These are phyloP conservation scores for Ichneumoninae sp. DNA, from an alignment of 2,888 invertebrate species.

Conservation along the genomic window DNA sequence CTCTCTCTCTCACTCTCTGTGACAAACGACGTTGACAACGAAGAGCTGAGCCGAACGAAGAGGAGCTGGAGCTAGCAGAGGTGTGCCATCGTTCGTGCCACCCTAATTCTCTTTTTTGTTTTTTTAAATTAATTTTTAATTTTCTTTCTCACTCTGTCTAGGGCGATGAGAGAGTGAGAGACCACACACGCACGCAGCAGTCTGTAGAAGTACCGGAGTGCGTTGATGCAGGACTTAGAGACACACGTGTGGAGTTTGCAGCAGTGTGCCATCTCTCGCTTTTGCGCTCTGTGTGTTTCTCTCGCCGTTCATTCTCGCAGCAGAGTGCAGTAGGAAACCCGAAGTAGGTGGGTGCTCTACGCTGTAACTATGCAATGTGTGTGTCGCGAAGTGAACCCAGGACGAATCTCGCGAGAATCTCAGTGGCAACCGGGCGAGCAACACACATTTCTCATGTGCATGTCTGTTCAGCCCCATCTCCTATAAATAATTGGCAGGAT, in stretches of 20 bases:
- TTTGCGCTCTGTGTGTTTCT: conserved; percentile 69
- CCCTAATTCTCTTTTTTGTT: conserved; percentile 47
- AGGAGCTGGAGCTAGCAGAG: conserved; percentile 76
- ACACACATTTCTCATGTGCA: conserved; percentile 78
- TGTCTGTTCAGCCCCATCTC: conserved; percentile 83
- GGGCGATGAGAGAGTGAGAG: conserved; percentile 35
- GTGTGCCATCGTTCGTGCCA: conserved; percentile 75
- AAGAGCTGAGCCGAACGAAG: conserved; percentile 77
- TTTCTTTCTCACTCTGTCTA: conserved; percentile 48
- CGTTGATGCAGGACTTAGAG: conserved; percentile 78
- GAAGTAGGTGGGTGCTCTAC: conserved; percentile 82
- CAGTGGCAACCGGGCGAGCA: conserved; percentile 76
- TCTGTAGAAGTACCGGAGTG: conserved; percentile 81
- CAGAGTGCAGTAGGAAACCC: conserved; percentile 83
- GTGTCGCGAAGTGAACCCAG: conserved; percentile 82
- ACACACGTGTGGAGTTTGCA: conserved; percentile 73
- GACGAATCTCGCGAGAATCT: conserved; percentile 83
- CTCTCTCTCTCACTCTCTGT: conserved; percentile 48
- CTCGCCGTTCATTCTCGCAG: conserved; percentile 72
- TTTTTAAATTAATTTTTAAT: conserved; percentile 41
- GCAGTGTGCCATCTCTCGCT: conserved; percentile 71
- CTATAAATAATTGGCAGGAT: conserved; percentile 84
- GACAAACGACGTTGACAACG: conserved; percentile 58
- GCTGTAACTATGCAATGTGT: conserved; percentile 83
- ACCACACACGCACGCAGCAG: conserved; percentile 53